phyloP scores from a whole-genome alignment of 2,113 vertebrate genomes.

The Sakesphorus luctuosus region DNA sequence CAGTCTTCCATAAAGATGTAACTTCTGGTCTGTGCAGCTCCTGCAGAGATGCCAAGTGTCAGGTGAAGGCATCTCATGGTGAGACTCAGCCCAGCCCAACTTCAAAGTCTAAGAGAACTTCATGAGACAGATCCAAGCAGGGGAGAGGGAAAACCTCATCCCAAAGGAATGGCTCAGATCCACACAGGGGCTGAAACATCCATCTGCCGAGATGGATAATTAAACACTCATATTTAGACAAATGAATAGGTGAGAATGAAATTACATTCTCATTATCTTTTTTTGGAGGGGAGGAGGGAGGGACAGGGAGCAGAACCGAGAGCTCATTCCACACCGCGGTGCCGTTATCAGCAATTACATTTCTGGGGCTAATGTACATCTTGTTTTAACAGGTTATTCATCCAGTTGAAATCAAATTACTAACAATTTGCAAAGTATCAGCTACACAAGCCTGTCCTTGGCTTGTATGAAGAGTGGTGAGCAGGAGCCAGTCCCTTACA shows the following conservation, averaged over 20 bases:
- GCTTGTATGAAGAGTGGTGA: background rate
- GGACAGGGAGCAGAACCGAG: conserved; percentile 17
- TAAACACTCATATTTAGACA: conserved; percentile 58
- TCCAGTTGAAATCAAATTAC: conserved; percentile 84
- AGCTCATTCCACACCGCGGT: background rate
- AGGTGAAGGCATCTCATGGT: fast-evolving
- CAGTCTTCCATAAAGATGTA: background rate
- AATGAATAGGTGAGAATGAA: conserved; percentile 36
- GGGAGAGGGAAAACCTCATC: background rate
- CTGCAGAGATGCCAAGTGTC: background rate
- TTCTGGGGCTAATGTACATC: conserved; percentile 1
- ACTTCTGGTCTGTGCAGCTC: background rate
- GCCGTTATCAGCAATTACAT: conserved; percentile 48
- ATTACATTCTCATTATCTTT: conserved; percentile 23
- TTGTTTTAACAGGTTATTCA: conserved; percentile 71
- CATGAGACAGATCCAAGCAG: background rate
- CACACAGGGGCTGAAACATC: background rate
- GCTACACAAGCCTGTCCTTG: conserved; percentile 48
- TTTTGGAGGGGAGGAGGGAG: too few relatives aligned
- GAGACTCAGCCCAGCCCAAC: background rate
- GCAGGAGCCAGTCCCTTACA: background rate
- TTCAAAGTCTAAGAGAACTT: background rate
- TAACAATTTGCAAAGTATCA: conserved; percentile 87
- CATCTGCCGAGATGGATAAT: conserved; percentile 31
- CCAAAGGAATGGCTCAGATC: background rate